Base-by-base conservation (phyloP, 2,113 vertebrate genomes). In the Trematocara unimaculatum region DNA sequence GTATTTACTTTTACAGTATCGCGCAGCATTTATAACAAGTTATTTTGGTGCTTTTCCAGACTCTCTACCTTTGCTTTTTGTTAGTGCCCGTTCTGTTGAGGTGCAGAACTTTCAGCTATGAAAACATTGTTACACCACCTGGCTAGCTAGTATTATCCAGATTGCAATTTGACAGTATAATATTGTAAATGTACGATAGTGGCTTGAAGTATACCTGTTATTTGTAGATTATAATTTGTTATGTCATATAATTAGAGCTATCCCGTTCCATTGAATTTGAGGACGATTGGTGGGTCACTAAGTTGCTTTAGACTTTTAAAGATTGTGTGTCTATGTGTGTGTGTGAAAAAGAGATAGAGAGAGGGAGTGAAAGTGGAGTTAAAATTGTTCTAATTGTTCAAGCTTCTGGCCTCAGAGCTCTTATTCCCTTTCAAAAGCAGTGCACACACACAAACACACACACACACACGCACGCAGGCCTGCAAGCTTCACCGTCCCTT, bases 321-420 rank as follows among this genome's bases (percentile, higher is more conserved):
- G 42, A 47, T 11, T 49, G 70, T 49, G 70, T 18, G 42, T 74
- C 23, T 17, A 40, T 51, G 67, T 54, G 31, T 10, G 29, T 26
- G 6, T 18, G 17, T 47, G 64, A 10, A 82, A 6, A 54, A 35
- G 55, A 9, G 8, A 79, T 7, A n/a, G 29, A 70, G 53, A 5
- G 80, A 79, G 82, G 10, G 20, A 58, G 47, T 4, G 38, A 55
- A 67, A 84, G 79, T 35, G 54, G 84, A 89, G 94, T 95, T 95
- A 97, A 97, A 97, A 97, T 96, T 97, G 96, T 96, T 97, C 96
- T 98, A 97, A 99, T 97, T 98, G 97, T 98, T 92, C 90, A 62
- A 62, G 58, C 58, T 97, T 92, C 94, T 92, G 88, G 97, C 97
- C 97, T 97, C 97, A 96, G 96, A 97, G 96, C 95, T 96, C 95